Evolutionary conservation across 2,888 invertebrate genomes (phyloP), one percentile per base, ranked within the genome.

Genomic region (Galeopsomyia nigrocyanea): DNA sequence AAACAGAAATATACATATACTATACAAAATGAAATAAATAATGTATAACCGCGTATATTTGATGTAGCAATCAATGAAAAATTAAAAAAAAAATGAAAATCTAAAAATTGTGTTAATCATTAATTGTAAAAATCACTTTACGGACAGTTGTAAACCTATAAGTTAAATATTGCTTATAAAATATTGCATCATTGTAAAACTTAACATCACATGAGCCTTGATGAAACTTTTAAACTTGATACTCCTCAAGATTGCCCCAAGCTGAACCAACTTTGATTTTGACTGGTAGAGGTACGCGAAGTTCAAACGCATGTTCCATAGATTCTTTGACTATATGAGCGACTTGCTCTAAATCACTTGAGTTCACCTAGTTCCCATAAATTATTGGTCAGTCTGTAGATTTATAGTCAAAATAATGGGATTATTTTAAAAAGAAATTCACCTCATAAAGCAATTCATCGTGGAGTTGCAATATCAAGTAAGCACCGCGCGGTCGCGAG

Each of bases 361-460:
- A 84, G 13, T 90, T 89, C 3, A 96, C 94, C 87, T 92, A 80
- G 39, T 56, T 51, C 14, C 39, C 46, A 16, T 9, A 73, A 67
- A 31, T 46, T 16, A 51, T 49, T 19, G 17, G 19, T 39, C 21
- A 46, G 9, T 13, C 46, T 26, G 2, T 5, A 3, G 2, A 26
- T 5, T 26, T 3, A 5, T 26, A 26, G 5, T 26, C 58, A 66
- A 66, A 60, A 21, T 22, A 26, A 26, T 26, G 53, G 22, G 19
- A 39, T 1, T 39, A 51, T 58, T 13, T 65, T 51, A 39, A 72
- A 55, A 62, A 66, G 74, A 65, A 65, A 74, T 79, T 79, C 75
- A 90, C 91, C 89, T 99, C 98, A 83, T 95, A 98, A 39, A 99
- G 91, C 2, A 99, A 89, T 88, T 99, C 99, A 87, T 99, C 99